Evolutionary conservation across 2,113 vertebrate genomes (phyloP).

Genomic region (Vireo altiloquus): DNA sequence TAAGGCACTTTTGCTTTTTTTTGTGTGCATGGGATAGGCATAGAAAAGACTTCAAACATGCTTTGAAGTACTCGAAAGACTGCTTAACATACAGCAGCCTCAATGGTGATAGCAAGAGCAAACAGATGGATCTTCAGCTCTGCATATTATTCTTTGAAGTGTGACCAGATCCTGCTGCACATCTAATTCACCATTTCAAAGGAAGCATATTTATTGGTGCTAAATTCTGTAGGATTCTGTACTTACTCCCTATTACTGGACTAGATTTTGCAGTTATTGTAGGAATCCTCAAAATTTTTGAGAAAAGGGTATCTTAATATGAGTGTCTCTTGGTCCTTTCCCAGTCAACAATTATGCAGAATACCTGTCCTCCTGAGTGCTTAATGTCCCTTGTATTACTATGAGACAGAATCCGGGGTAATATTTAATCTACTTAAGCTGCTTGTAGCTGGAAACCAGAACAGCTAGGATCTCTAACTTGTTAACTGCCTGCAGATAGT

Average conservation of each 20-base stretch:
- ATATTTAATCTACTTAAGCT: background rate
- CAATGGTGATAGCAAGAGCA: slow-evolving; percentile 32
- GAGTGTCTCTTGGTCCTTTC: background rate
- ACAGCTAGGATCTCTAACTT: background rate
- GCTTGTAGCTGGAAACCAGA: background rate
- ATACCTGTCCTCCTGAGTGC: background rate
- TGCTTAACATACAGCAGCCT: slow-evolving; percentile 66
- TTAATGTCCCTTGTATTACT: background rate
- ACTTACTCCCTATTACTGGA: background rate
- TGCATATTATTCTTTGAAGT: slow-evolving; percentile 68
- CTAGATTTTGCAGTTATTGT: slow-evolving; percentile 8
- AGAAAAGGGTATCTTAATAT: background rate
- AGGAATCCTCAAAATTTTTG: background rate
- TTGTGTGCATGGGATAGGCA: slow-evolving; percentile 46
- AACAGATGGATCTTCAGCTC: slow-evolving; percentile 66
- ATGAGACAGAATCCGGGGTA: background rate
- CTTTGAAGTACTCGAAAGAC: slow-evolving; percentile 74
- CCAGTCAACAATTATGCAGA: background rate
- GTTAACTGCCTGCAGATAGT: background rate
- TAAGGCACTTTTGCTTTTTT: slow-evolving; percentile 33
- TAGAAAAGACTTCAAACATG: slow-evolving; percentile 66
- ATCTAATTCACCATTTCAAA: slow-evolving; percentile 73
- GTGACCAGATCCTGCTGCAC: slow-evolving; percentile 68
- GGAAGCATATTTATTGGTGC: slow-evolving; percentile 56
- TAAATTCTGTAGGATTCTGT: slow-evolving; percentile 50